phyloP scores from a whole-genome alignment of 2,113 vertebrate genomes.

The Prolemur simus region DNA sequence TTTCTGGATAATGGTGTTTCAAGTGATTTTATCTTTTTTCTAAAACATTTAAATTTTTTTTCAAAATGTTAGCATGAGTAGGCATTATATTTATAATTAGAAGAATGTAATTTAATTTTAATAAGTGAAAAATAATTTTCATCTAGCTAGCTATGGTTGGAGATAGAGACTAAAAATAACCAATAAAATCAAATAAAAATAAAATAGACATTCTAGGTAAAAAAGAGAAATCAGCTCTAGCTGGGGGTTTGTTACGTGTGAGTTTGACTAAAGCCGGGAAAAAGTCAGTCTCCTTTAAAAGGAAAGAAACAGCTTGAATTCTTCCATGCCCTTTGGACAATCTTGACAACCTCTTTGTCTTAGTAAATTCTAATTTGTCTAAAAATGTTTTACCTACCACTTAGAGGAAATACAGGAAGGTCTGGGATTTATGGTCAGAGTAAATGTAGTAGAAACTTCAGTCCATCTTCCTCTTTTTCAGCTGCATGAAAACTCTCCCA shows the following conservation, averaged over 20 bases:
- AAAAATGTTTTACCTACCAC: conserved; percentile 36
- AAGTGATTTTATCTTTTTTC: background rate
- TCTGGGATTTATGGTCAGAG: conserved; percentile 19
- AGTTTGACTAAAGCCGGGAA: background rate
- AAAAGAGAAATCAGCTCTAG: background rate
- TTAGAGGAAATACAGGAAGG: background rate
- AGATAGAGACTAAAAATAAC: background rate
- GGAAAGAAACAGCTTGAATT: conserved; percentile 1
- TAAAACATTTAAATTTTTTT: background rate
- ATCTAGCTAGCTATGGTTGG: background rate
- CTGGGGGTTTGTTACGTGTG: background rate
- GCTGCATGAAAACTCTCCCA: background rate
- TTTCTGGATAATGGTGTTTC: conserved; percentile 32
- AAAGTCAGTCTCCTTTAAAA: background rate
- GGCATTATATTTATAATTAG: background rate
- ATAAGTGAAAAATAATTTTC: conserved; percentile 30
- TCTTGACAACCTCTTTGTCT: conserved; percentile 38
- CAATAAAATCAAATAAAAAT: conserved; percentile 4
- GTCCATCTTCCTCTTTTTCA: background rate
- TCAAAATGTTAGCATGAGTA: background rate
- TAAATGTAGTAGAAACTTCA: background rate
- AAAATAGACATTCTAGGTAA: background rate
- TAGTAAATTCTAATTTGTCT: conserved; percentile 20
- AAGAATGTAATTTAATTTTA: conserved; percentile 41
- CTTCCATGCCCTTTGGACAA: background rate